Conservation (phyloP, 2,797 vertebrate genomes). For the Caiman crocodilus region DNA sequence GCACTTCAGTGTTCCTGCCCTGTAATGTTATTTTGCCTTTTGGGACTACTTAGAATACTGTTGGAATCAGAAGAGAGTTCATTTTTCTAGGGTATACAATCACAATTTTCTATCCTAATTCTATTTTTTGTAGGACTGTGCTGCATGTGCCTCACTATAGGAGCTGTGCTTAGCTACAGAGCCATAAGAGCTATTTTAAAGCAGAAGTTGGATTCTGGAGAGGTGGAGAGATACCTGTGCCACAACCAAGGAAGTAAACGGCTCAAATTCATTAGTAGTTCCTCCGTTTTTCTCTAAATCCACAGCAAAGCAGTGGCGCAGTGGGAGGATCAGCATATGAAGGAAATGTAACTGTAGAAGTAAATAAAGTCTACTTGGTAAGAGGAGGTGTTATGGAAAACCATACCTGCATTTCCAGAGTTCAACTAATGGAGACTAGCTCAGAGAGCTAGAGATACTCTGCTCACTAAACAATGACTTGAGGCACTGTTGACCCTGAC, state of each 20-base stretch:
- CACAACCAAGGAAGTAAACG: too few species aligned
- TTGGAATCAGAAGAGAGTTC: neutral
- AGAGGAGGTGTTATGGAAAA: too few species aligned
- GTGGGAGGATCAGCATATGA: neutral
- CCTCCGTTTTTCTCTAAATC: neutral
- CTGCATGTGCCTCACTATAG: neutral
- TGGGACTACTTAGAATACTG: neutral
- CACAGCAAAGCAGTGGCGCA: too few species aligned
- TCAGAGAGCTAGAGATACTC: neutral
- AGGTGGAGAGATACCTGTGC: neutral
- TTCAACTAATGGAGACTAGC: neutral
- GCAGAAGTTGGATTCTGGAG: neutral
- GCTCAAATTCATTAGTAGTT: neutral
- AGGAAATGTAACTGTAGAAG: neutral
- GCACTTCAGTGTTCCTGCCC: neutral
- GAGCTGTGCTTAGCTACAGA: neutral
- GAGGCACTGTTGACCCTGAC: neutral
- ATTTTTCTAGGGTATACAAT: too few species aligned
- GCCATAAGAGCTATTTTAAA: neutral
- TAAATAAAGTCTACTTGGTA: too few species aligned
- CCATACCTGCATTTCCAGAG: neutral
- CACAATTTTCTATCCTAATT: too few species aligned
- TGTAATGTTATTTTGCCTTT: neutral
- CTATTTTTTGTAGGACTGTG: too few species aligned
- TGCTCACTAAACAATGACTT: neutral